phyloP scores from a whole-genome alignment of 2,888 invertebrate genomes.

The Nemotelus nigrinus region DNA sequence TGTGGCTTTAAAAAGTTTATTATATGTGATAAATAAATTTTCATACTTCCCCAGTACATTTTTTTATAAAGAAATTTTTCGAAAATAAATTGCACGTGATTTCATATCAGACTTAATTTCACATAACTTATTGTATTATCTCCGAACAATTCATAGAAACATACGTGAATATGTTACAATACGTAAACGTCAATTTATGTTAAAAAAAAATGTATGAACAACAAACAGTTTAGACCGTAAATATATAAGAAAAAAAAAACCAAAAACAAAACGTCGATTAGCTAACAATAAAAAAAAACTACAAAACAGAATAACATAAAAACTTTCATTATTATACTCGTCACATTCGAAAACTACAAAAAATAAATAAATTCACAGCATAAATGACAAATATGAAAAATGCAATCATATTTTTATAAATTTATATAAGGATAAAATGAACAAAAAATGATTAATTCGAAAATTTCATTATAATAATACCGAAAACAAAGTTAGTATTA shows the following conservation, averaged over 20 bases:
- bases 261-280: slow-evolving; percentile 1
- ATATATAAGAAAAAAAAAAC: background rate
- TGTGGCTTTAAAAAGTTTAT: no score
- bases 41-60: no score
- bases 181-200: slow-evolving; percentile 8
- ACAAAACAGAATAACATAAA: no score
- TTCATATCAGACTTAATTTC: no score
- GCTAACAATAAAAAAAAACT: background rate
- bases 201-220: background rate
- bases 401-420: slow-evolving; percentile 29
- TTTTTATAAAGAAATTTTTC: no score
- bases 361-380: background rate
- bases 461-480: background rate
- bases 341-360: background rate
- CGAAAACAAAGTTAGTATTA: no score
- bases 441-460: background rate
- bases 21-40: no score
- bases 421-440: slow-evolving; percentile 7
- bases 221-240: no score
- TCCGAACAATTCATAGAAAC: no score
- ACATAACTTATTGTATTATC: no score
- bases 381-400: slow-evolving; percentile 17
- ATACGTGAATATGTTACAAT: no score
- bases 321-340: background rate
- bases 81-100: no score